These are phyloP conservation scores for Myotis brandtii DNA, from an alignment of 2,113 vertebrate genomes.

Conservation along the genomic window DNA sequence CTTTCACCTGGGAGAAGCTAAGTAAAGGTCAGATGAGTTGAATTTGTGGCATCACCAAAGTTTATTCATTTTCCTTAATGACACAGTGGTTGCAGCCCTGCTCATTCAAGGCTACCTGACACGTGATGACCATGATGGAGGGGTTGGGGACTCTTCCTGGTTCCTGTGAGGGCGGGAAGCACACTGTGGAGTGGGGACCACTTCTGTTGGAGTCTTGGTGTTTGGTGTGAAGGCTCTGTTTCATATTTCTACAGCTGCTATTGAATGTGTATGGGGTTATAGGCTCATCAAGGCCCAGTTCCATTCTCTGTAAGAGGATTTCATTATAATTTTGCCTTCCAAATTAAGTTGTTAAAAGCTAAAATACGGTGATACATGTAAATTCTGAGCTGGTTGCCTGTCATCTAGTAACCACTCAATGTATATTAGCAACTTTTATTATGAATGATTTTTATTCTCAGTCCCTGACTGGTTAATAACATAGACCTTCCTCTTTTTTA, in stretches of 20 bases:
- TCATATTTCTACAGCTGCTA: background rate
- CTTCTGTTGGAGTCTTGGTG: background rate
- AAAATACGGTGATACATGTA: background rate
- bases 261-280: background rate
- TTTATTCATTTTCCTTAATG: background rate
- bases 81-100: background rate
- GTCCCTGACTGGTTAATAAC: background rate
- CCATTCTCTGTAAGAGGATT: background rate
- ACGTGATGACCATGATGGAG: background rate
- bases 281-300: background rate
- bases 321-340: background rate
- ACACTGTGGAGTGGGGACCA: accelerated
- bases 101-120: background rate
- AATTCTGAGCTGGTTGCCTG: background rate
- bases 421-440: background rate
- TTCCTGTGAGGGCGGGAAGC: background rate
- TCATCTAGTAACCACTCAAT: background rate
- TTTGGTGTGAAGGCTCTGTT: background rate
- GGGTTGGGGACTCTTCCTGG: background rate
- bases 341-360: constrained; percentile 26
- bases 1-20: background rate
- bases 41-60: background rate
- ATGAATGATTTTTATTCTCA: background rate
- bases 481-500: background rate
- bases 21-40: background rate